These are phyloP conservation scores for Nycticryphes semicollaris DNA, from an alignment of 2,113 vertebrate species.

Conservation along the genomic window DNA sequence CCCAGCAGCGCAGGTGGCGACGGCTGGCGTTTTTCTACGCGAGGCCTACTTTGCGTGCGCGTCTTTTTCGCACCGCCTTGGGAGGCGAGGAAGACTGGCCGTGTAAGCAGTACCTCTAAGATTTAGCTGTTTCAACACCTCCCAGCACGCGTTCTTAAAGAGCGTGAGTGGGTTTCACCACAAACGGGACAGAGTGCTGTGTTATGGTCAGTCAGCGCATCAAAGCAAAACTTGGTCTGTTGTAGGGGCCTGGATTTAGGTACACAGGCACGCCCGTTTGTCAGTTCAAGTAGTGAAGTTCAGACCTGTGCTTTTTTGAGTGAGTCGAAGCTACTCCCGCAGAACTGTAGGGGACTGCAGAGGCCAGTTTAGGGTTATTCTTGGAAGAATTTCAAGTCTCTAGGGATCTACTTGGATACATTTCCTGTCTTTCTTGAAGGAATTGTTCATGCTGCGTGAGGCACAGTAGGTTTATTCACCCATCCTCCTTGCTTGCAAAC, in stretches of 20 bases:
- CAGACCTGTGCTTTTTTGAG: neutral
- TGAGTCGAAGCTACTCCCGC: neutral
- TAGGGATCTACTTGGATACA: constrained; percentile 28
- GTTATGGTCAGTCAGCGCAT: neutral
- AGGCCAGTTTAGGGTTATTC: constrained; percentile 63
- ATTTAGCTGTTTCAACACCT: neutral
- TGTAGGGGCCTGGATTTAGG: neutral
- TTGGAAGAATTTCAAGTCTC: constrained; percentile 67
- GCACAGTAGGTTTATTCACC: neutral
- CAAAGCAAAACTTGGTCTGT: neutral
- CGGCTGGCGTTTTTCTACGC: neutral
- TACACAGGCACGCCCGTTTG: neutral
- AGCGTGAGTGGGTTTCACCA: neutral
- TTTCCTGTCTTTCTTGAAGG: constrained; percentile 37
- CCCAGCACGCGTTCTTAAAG: neutral
- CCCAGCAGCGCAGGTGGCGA: rapidly evolving
- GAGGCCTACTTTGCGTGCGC: rapidly evolving
- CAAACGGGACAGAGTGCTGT: neutral
- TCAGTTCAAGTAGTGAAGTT: neutral
- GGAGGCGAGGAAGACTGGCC: neutral
- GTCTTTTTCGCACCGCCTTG: neutral
- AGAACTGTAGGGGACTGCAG: constrained; percentile 19
- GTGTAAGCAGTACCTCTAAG: neutral
- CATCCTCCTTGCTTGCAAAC: neutral
- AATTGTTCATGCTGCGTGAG: constrained; percentile 33